A percentile compares a stretch with the other conserved stretches of the same genome.
Conservation (phyloP, 2,113 vertebrate genomes). For the Geococcyx californianus region DNA sequence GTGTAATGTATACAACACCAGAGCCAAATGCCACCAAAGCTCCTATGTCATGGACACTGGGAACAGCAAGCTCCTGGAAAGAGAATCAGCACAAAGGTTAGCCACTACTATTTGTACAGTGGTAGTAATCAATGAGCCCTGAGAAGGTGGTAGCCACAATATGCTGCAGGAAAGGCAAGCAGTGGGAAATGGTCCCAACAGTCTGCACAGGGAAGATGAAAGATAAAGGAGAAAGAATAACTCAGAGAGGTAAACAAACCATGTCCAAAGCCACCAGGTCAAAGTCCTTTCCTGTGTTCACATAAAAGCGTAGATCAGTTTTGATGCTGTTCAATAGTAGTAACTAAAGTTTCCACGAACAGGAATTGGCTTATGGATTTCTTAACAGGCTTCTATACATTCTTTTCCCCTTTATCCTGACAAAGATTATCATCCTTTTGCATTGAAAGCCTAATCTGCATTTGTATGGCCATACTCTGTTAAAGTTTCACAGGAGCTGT, state of each 20-base stretch:
- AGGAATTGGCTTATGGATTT: not conserved
- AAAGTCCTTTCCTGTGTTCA: not conserved
- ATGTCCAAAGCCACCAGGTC: not conserved
- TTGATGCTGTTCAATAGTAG: not conserved
- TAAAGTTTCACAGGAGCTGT: not conserved
- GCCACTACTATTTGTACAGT: not conserved
- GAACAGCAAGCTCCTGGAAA: conserved; percentile 83
- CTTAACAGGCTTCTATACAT: not conserved
- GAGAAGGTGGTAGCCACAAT: not conserved
- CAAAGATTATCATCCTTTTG: not conserved
- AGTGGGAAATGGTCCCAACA: not conserved
- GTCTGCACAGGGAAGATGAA: not conserved
- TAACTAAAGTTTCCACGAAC: not conserved
- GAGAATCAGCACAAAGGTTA: conserved; percentile 8
- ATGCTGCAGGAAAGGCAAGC: not conserved
- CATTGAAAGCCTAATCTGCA: not conserved
- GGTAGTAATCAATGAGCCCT: not conserved
- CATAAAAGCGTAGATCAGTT: not conserved
- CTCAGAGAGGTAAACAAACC: not conserved
- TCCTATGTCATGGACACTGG: conserved; percentile 81
- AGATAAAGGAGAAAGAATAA: not conserved
- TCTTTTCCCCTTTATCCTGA: not conserved
- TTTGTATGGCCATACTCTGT: not conserved
- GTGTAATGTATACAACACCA: conserved; percentile 80
- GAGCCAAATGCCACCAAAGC: conserved; percentile 85